These are phyloP conservation scores for Chiroxiphia lanceolata DNA, from an alignment of 2,797 vertebrate species.

Conservation along the genomic window DNA sequence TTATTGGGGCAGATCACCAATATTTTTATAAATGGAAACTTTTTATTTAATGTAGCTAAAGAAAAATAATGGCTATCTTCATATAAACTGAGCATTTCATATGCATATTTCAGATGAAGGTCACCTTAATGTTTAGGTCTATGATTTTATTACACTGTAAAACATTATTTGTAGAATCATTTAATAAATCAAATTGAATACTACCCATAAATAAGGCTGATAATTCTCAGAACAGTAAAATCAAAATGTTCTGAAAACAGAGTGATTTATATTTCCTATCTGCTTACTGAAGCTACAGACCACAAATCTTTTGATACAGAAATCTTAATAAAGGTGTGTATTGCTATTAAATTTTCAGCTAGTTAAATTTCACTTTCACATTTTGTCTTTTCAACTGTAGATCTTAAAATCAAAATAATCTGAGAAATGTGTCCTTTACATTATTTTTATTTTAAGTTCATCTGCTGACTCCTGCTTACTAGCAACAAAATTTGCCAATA, in stretches of 20 bases:
- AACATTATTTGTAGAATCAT: conserved; percentile 27
- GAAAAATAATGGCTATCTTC: not conserved
- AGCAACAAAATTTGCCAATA: not conserved
- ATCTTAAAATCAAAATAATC: not conserved
- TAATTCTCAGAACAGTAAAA: conserved; percentile 55
- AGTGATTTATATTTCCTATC: conserved; percentile 19
- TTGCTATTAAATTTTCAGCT: conserved; percentile 34
- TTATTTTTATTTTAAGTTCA: not conserved
- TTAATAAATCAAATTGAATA: conserved; percentile 50
- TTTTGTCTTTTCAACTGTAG: not conserved
- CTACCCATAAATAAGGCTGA: conserved; percentile 36
- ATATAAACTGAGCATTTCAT: not conserved
- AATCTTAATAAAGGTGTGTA: conserved; percentile 18
- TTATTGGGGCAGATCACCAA: not conserved
- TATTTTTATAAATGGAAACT: not conserved
- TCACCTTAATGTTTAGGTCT: conserved; percentile 27
- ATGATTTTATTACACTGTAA: conserved; percentile 37
- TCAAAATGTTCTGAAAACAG: conserved; percentile 28
- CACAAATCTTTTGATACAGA: not conserved
- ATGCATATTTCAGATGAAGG: not conserved
- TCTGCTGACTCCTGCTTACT: not conserved
- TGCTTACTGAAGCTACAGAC: not conserved
- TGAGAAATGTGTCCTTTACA: not conserved
- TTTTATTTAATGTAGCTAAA: not conserved
- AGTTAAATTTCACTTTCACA: not conserved